Evolutionary conservation across 2,888 invertebrate genomes (phyloP).

Genomic region (Caenorhabditis wallacei): DNA sequence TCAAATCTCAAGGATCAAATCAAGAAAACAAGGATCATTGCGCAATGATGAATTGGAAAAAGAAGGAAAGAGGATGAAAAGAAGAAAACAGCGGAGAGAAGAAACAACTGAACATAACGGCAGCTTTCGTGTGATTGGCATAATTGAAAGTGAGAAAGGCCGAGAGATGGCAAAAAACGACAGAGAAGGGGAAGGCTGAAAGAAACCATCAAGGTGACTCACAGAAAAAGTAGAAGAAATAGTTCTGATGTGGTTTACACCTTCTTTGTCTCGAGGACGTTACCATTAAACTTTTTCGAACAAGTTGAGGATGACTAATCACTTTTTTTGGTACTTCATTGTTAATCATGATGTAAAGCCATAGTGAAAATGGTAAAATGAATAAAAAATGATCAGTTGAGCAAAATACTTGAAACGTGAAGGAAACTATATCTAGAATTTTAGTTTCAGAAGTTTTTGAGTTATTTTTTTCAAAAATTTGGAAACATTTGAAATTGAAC

Average conservation of each 20-base stretch:
- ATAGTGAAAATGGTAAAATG: neutral
- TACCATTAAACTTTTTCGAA: slow-evolving; percentile 52
- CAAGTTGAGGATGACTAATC: slow-evolving; percentile 45
- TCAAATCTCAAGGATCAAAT: slow-evolving; percentile 3
- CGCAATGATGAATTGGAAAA: slow-evolving; percentile 25
- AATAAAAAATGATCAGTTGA: no score
- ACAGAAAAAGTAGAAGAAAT: slow-evolving; percentile 30
- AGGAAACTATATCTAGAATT: no score
- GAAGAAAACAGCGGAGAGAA: neutral
- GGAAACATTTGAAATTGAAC: no score
- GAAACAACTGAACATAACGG: slow-evolving; percentile 29
- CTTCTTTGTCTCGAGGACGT: slow-evolving; percentile 47
- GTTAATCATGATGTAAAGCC: neutral
- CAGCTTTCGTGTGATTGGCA: slow-evolving; percentile 53
- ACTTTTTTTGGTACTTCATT: slow-evolving; percentile 8
- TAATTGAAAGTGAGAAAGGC: slow-evolving; percentile 64
- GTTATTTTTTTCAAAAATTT: no score
- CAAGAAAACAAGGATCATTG: slow-evolving; percentile 29
- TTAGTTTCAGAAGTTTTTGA: no score
- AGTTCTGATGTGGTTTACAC: slow-evolving; percentile 61
- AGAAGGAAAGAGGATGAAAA: slow-evolving; percentile 8
- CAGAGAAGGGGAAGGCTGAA: slow-evolving; percentile 42
- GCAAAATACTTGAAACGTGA: no score
- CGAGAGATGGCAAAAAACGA: slow-evolving; percentile 55
- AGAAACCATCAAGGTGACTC: slow-evolving; percentile 48